Base-by-base conservation (phyloP, 2,888 invertebrate genomes). In the Cheilosia pagana region DNA sequence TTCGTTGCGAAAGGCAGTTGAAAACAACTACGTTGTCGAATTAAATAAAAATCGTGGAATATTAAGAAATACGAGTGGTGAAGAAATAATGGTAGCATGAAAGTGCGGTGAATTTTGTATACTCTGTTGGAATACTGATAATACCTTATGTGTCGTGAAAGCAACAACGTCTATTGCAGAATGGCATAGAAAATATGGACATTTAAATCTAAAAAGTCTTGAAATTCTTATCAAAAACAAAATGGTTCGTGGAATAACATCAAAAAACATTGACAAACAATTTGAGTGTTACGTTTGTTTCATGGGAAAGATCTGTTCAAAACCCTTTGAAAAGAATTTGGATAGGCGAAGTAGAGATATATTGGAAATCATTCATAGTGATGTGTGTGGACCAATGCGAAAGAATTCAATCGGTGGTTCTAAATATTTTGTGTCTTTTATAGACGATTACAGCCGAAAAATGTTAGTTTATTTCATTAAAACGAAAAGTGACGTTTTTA, bases 401-500 rank as follows among this genome's bases (percentile, higher is more conserved):
- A 60, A 50, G 16, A 23, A 25, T 21, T 87, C 86, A 10, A 12
- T 70, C 8, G 85, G 85, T 35, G 68, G 71, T 35, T 28, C 72
- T 0, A 59, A 48, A 55, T 87, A 87, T 65, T 82, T 87, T 19
- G 68, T 75, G 0, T 71, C 81, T 25, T 87, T 88, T 55, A 76
- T 88, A 6, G 87, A 88, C 35, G 87, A 87, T 45, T 57, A 53
- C 35, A 57, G 67, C 8, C 16, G 74, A 10, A 65, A 72, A 41
- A 52, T 67, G 8, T 78, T 77, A 41, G 78, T 86, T 0, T 74
- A 83, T 21, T 88, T 81, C 35, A 41, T 88, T 8, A 88, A 85
- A 53, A 59, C 70, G 0, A 86, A 85, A 43, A 67, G 70, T 21
- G 86, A 87, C 5, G 85, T 74, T 3, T 87, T 87, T 28, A 75